These are phyloP conservation scores for Raja brachyura DNA, from an alignment of 2,113 vertebrate species.

Conservation along the genomic window DNA sequence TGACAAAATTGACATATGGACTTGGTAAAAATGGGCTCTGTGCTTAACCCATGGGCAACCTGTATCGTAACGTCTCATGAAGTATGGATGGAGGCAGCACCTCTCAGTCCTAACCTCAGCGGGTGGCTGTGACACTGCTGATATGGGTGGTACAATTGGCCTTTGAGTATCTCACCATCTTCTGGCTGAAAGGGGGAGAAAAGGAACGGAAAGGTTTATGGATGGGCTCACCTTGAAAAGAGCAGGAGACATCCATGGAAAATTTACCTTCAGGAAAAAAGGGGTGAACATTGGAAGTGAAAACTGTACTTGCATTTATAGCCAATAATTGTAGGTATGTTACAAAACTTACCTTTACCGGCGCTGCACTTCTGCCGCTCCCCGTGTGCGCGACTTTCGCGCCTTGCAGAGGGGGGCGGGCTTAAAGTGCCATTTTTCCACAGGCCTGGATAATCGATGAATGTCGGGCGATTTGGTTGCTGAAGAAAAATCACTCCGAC, in stretches of 20 bases:
- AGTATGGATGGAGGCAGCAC: neutral
- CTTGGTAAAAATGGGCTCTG: too few species aligned
- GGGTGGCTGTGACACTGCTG: neutral
- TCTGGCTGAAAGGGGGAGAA: neutral
- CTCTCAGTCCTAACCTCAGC: neutral
- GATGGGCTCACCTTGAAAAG: neutral
- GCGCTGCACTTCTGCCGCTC: too few species aligned
- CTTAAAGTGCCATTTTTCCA: too few species aligned
- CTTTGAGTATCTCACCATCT: neutral
- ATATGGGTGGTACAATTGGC: neutral
- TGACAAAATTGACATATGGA: too few species aligned
- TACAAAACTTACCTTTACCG: too few species aligned
- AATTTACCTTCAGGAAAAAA: neutral
- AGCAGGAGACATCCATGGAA: neutral
- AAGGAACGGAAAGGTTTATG: neutral
- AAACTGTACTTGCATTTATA: neutral
- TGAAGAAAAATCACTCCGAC: too few species aligned
- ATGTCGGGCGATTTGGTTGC: too few species aligned
- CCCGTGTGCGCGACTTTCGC: too few species aligned
- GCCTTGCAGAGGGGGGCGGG: too few species aligned
- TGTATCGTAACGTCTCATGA: neutral
- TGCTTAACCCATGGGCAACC: too few species aligned
- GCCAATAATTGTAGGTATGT: too few species aligned
- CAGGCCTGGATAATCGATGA: too few species aligned
- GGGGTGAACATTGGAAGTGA: neutral